Percentiles rank a stretch among this genome's conserved stretches.
phyloP scores from a whole-genome alignment of 1,140 invertebrate genomes.

The Drosophila serrata region DNA sequence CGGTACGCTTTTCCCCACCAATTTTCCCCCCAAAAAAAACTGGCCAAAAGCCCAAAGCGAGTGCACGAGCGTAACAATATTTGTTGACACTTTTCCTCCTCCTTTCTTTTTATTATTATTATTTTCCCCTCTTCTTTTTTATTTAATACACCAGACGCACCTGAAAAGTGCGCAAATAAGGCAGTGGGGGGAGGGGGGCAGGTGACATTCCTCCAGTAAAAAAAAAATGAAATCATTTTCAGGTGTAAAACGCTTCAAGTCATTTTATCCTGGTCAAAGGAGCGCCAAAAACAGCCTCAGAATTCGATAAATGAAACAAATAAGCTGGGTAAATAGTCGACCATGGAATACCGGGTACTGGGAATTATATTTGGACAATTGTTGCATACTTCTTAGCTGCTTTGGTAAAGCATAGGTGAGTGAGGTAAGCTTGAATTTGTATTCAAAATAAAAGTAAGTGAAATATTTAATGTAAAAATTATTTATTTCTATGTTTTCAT shows the following conservation, averaged over 20 bases:
- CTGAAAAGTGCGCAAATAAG: constrained; percentile 36
- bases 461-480: too few species aligned
- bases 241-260: constrained; percentile 76
- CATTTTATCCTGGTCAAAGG: constrained; percentile 47
- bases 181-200: not conserved
- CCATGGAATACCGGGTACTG: not conserved
- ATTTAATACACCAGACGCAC: constrained; percentile 65
- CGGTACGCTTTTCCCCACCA: constrained; percentile 7
- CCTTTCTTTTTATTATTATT: not conserved
- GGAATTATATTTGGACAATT: not conserved
- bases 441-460: not conserved
- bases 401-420: not conserved
- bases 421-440: not conserved
- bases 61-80: constrained; percentile 67
- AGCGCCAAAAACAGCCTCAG: not conserved
- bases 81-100: constrained; percentile 72
- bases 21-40: not conserved
- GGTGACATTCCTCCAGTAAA: constrained; percentile 2
- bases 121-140: constrained; percentile 22
- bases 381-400: not conserved
- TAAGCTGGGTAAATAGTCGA: not conserved
- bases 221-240: constrained; percentile 74
- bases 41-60: constrained; percentile 25
- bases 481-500: not conserved
- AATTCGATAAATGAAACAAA: constrained; percentile 6